Base-by-base conservation (phyloP, 2,797 vertebrate species). In the Pampus argenteus region DNA sequence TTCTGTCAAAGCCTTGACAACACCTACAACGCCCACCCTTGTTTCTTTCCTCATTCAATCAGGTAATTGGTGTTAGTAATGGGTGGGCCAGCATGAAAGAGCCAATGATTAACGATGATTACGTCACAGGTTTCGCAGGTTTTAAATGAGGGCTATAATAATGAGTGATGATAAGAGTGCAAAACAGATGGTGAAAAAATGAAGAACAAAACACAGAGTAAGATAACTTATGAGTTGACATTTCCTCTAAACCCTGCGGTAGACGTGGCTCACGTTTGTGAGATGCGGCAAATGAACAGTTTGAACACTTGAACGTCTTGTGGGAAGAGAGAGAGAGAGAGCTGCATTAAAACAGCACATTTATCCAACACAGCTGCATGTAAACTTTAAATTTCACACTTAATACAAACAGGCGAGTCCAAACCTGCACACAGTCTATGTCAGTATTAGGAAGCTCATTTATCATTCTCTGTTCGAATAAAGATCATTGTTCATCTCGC, bases 401-500 rank as follows among this genome's bases (percentile, higher is more conserved):
- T 48, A 58, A 62, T 77, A 57, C 62, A 49, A 73, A 72, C 72
- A 69, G 56, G 36, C 64, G 10, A 44, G 40, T 44, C 40, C 40
- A 44, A 20, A 47, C n/a, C 56, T 61, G 63, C 42, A 26, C 25
- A 36, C 54, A 13, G 45, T 47, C 23, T 56, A 23, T 38, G 29
- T 81, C 61, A 63, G 69, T 55, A 26, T 60, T 54, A 42, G 38
- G 66, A 61, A 54, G 74, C 74, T 74, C 82, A 71, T 91, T 84
- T 86, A 92, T 93, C 86, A 86, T 81, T 47, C 52, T 66, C 49
- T 67, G 55, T 87, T 82, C 74, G 73, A 77, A 66, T 83, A 63
- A 72, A 68, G 66, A 85, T 90, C 71, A 80, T 88, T 84, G 84
- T 89, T 90, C 80, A 76, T 80, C 72, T 57, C 50, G 29, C 26